phyloP scores from a whole-genome alignment of 2,888 invertebrate species.

The Drosophila incognita region DNA sequence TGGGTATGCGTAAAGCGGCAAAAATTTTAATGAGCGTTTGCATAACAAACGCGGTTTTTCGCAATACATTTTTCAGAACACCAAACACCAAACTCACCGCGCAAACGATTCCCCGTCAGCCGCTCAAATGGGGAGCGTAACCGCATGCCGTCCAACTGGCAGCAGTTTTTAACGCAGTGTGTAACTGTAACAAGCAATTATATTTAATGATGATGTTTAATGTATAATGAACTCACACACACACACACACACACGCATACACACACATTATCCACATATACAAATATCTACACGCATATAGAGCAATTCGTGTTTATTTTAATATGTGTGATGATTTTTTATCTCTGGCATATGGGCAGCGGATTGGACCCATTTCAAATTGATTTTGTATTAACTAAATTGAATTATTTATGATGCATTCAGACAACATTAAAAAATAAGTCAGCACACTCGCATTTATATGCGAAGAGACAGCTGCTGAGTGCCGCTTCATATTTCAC shows the following conservation, averaged over 20 bases:
- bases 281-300: constrained; percentile 1
- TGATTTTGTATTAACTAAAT: constrained; percentile 74
- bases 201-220: constrained; percentile 79
- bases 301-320: constrained; percentile 49
- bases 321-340: constrained; percentile 58
- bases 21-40: constrained; percentile 77
- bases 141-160: constrained; percentile 36
- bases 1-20: constrained; percentile 58
- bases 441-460: constrained; percentile 50
- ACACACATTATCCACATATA: constrained; percentile 7
- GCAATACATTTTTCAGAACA: constrained; percentile 23
- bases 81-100: not conserved
- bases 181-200: constrained; percentile 75
- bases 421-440: constrained; percentile 57
- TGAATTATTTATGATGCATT: constrained; percentile 72
- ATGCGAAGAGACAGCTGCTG: constrained; percentile 54
- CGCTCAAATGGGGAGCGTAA: constrained; percentile 14
- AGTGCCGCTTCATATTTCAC: constrained; percentile 50
- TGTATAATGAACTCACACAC: constrained; percentile 56
- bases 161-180: constrained; percentile 60
- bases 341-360: constrained; percentile 36
- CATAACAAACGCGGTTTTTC: constrained; percentile 76
- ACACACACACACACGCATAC: constrained; percentile 1
- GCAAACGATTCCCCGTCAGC: not conserved
- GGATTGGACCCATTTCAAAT: constrained; percentile 56